phyloP scores from a whole-genome alignment of 2,113 vertebrate genomes.

The Cochlearius cochlearius region DNA sequence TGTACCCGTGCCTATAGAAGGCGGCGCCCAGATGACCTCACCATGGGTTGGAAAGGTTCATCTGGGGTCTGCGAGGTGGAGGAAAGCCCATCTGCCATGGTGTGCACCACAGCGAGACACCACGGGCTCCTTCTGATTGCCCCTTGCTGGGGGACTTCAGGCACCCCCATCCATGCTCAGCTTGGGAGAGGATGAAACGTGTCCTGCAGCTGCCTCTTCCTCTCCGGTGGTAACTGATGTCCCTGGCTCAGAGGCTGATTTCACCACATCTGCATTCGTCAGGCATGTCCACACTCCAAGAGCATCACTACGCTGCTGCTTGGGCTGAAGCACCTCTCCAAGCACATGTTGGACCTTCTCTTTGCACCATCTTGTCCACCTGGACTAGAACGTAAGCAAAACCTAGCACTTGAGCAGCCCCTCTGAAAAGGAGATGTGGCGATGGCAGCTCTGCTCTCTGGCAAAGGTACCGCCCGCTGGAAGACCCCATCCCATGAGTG shows the following conservation, averaged over 20 bases:
- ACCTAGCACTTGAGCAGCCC: neutral
- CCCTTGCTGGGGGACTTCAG: neutral
- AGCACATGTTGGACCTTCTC: neutral
- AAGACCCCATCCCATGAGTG: neutral
- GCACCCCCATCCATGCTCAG: neutral
- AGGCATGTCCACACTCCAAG: accelerated
- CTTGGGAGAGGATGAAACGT: neutral
- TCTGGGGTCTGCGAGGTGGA: neutral
- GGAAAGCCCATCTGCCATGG: no score
- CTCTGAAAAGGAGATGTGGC: neutral
- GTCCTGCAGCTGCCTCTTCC: neutral
- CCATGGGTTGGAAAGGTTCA: neutral
- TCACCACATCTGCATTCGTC: neutral
- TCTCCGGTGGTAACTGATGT: neutral
- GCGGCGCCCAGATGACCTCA: neutral
- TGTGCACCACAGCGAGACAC: neutral
- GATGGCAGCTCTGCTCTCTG: neutral
- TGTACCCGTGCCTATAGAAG: neutral
- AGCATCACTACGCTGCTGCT: accelerated
- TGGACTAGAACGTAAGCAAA: accelerated
- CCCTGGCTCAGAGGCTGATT: neutral
- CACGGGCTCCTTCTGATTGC: neutral
- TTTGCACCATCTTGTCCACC: neutral
- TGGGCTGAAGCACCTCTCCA: neutral
- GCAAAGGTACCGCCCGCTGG: neutral